phyloP scores from a whole-genome alignment of 2,888 invertebrate genomes.

The Coenonympha arcania region DNA sequence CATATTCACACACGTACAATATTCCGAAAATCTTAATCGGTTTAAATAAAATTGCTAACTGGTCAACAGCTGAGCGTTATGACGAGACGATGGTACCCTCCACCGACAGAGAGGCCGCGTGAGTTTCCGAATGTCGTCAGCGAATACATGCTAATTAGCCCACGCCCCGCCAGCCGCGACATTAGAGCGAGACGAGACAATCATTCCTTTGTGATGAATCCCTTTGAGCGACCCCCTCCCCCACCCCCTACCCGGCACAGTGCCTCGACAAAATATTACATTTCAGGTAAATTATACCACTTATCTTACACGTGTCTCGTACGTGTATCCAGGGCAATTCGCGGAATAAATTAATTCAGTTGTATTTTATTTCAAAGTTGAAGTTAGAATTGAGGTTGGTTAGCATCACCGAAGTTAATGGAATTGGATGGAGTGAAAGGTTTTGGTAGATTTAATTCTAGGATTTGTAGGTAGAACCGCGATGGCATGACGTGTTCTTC shows the following conservation, averaged over 20 bases:
- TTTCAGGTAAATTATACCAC: not conserved
- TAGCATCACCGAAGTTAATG: no score
- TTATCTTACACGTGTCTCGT: not conserved
- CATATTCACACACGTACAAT: no score
- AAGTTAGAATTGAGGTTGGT: no score
- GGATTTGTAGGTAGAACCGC: no score
- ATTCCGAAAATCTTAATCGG: no score
- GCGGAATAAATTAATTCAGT: no score
- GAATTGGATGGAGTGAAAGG: no score
- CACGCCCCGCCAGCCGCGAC: conserved; percentile 21
- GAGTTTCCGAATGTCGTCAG: conserved; percentile 17
- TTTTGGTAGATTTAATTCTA: no score
- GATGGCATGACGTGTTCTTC: no score
- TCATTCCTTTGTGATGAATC: conserved; percentile 19
- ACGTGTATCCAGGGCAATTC: no score
- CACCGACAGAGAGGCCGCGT: conserved; percentile 15
- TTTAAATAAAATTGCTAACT: no score
- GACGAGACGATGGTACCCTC: conserved; percentile 18
- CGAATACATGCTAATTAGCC: conserved; percentile 29
- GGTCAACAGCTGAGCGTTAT: conserved; percentile 10
- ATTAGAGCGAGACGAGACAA: conserved; percentile 25
- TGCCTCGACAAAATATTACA: conserved; percentile 13
- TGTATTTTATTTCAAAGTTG: not conserved
- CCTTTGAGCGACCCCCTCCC: conserved; percentile 6
- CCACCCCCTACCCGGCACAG: no score